Conservation (phyloP, 1,140 invertebrate species). For the Philopotamus ludificatus region DNA sequence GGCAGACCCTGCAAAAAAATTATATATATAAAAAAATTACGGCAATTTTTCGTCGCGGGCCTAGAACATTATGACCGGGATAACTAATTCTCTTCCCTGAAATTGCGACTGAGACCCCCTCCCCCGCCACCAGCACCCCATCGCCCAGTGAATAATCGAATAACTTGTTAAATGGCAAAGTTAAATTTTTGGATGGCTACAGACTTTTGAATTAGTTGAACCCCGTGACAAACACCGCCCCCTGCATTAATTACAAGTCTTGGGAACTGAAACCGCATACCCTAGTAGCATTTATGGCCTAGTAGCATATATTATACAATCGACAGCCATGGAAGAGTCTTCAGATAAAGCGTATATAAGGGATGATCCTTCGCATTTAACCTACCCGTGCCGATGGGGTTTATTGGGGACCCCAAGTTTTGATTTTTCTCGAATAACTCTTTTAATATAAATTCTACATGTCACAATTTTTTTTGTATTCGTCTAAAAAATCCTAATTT, state of each 20-base stretch:
- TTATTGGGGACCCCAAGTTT: too few relatives aligned
- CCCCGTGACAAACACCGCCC: not conserved
- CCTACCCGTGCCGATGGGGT: too few relatives aligned
- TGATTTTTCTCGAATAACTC: too few relatives aligned
- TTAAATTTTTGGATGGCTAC: conserved; percentile 2
- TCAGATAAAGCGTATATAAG: too few relatives aligned
- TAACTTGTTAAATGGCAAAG: conserved; percentile 18
- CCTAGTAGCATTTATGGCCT: too few relatives aligned
- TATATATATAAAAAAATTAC: not conserved
- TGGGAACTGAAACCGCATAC: too few relatives aligned
- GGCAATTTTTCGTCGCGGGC: not conserved
- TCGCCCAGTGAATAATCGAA: conserved; percentile 7
- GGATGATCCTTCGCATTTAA: too few relatives aligned
- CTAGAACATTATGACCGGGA: not conserved
- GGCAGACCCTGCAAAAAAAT: conserved; percentile 9
- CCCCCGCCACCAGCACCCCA: not conserved
- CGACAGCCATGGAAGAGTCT: too few relatives aligned
- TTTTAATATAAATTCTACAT: too few relatives aligned
- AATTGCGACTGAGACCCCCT: not conserved
- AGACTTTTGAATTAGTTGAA: not conserved
- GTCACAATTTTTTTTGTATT: too few relatives aligned
- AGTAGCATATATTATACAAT: too few relatives aligned
- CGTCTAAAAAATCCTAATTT: too few relatives aligned
- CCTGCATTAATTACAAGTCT: not conserved
- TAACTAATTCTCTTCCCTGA: not conserved